Evolutionary conservation across 2,888 invertebrate genomes (phyloP).

Genomic region (Tryphoninae sp.): DNA sequence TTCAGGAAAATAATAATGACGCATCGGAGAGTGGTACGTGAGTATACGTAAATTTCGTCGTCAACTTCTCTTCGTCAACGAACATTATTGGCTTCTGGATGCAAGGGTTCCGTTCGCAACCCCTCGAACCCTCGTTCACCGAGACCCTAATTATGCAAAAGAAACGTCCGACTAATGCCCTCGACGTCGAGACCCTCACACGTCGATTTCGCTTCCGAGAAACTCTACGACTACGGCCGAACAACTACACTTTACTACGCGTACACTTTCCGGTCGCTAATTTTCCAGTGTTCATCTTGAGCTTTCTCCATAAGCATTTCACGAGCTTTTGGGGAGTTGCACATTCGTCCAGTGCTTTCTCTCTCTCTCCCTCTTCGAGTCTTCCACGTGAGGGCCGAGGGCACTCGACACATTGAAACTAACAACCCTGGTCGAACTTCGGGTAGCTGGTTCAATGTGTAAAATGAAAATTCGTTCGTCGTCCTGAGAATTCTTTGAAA

Average conservation of each 20-base stretch:
- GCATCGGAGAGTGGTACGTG: slow-evolving; percentile 31
- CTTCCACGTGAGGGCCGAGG: slow-evolving; percentile 1
- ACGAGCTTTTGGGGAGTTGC: slow-evolving; percentile 12
- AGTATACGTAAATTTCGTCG: slow-evolving; percentile 38
- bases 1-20: slow-evolving; percentile 44
- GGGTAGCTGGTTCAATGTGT: not conserved
- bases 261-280: slow-evolving; percentile 18
- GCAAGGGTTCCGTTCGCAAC: slow-evolving; percentile 52
- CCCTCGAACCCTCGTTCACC: slow-evolving; percentile 54
- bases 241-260: slow-evolving; percentile 20
- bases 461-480: not conserved
- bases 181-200: slow-evolving; percentile 11
- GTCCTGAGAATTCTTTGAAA: not conserved
- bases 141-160: slow-evolving; percentile 71
- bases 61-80: slow-evolving; percentile 24
- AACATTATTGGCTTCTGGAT: not conserved
- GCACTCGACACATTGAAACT: slow-evolving; percentile 11
- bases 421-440: slow-evolving; percentile 3
- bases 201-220: slow-evolving; percentile 6
- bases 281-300: slow-evolving; percentile 32
- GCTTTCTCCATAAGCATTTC: slow-evolving; percentile 23
- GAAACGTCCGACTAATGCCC: slow-evolving; percentile 69
- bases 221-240: slow-evolving; percentile 8
- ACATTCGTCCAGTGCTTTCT: not conserved
- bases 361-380: not conserved